Percentiles rank a stretch among this genome's conserved stretches.
phyloP scores from a whole-genome alignment of 2,113 vertebrate species.

The Sapajus apella region DNA sequence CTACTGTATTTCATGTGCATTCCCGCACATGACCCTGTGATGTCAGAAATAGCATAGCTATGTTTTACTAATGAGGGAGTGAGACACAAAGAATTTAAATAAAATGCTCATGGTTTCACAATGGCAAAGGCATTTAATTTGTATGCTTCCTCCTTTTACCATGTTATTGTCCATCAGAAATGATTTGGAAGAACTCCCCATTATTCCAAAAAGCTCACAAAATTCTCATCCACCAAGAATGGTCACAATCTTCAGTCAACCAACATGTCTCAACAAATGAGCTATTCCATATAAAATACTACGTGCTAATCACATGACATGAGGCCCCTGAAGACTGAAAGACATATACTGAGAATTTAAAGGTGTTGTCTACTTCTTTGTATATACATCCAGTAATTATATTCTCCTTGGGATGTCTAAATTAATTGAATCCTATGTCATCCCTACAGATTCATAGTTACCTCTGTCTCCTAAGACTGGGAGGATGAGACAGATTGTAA shows the following conservation, averaged over 20 bases:
- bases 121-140: background rate
- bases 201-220: background rate
- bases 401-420: background rate
- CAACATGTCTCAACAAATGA: background rate
- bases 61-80: background rate
- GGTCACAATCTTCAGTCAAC: background rate
- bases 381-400: background rate
- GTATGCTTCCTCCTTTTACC: background rate
- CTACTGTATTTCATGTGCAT: background rate
- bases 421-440: background rate
- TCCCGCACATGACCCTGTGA: background rate
- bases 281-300: background rate
- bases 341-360: background rate
- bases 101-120: background rate
- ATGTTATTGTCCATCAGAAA: background rate
- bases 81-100: background rate
- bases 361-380: fast-evolving
- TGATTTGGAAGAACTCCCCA: background rate
- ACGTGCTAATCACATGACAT: background rate
- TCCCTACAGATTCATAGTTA: background rate
- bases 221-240: background rate
- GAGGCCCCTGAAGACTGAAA: background rate
- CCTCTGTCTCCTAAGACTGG: background rate
- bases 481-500: background rate
- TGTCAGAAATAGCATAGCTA: background rate